A percentile compares a stretch with the other conserved stretches of the same genome.
Evolutionary conservation across 2,888 invertebrate genomes (phyloP).

Genomic region (Ochropleura plecta): DNA sequence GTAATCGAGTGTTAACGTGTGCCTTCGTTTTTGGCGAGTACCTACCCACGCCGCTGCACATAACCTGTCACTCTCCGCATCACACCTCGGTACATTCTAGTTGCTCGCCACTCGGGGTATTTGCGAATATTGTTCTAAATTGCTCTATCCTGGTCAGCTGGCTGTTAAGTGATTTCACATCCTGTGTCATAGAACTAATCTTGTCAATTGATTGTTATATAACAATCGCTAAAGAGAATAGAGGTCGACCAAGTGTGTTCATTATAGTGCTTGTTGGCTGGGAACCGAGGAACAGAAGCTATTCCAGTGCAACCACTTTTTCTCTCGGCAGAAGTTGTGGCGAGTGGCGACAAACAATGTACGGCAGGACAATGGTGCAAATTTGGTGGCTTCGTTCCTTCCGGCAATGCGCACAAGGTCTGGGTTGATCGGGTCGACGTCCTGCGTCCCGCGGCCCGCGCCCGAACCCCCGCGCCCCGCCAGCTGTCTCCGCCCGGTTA

Average conservation of each 20-base stretch:
- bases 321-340: conserved; percentile 33
- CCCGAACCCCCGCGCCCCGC: conserved; percentile 70
- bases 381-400: conserved; percentile 76
- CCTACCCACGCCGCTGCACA: conserved; percentile 48
- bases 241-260: conserved; percentile 39
- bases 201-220: conserved; percentile 52
- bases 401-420: conserved; percentile 84
- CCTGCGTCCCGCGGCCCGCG: conserved; percentile 73
- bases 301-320: conserved; percentile 17
- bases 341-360: conserved; percentile 40
- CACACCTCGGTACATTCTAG: conserved; percentile 54
- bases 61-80: conserved; percentile 43
- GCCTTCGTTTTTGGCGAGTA: conserved; percentile 59
- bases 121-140: conserved; percentile 75
- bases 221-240: conserved; percentile 45
- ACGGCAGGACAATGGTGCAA: conserved; percentile 72
- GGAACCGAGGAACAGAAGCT: background rate
- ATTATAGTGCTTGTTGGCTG: conserved; percentile 5
- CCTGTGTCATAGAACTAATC: conserved; percentile 51
- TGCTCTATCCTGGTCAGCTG: conserved; percentile 74
- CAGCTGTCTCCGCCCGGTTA: conserved; percentile 84
- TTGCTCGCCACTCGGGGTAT: conserved; percentile 33
- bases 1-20: conserved; percentile 70
- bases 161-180: conserved; percentile 59
- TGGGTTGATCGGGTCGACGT: conserved; percentile 85